These are phyloP conservation scores for Hippocampus zosterae DNA, from an alignment of 2,113 vertebrate genomes.

Conservation along the genomic window DNA sequence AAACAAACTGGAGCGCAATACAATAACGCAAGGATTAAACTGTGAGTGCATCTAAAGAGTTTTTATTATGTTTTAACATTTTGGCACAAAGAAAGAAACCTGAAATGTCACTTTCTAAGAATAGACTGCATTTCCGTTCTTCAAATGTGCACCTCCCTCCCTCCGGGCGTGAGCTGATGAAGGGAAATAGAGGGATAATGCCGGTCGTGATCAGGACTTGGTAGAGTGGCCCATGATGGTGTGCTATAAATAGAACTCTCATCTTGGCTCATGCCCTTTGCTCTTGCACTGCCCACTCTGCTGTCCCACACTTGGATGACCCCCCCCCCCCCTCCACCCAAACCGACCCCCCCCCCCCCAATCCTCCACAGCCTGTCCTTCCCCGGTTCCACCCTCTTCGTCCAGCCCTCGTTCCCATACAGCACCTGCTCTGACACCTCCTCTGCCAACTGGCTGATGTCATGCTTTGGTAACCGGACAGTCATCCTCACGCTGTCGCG, in stretches of 20 bases:
- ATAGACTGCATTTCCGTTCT: slow-evolving; percentile 45
- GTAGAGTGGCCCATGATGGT: slow-evolving; percentile 60
- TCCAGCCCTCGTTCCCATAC: slow-evolving; percentile 55
- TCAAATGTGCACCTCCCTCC: slow-evolving; percentile 45
- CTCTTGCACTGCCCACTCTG: slow-evolving; percentile 60
- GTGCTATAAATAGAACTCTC: slow-evolving; percentile 68
- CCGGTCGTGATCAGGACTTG: slow-evolving; percentile 52
- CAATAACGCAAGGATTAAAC: background rate
- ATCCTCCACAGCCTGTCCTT: slow-evolving; percentile 61
- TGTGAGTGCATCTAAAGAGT: background rate
- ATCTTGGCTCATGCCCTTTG: slow-evolving; percentile 60
- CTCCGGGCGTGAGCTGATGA: slow-evolving; percentile 48
- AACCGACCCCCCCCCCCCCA: slow-evolving; percentile 5
- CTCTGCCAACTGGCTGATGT: slow-evolving; percentile 71
- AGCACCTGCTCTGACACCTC: slow-evolving; percentile 72
- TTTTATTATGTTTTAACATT: slow-evolving; percentile 6
- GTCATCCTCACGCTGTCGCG: slow-evolving; percentile 55
- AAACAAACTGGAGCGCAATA: background rate
- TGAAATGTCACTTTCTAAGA: slow-evolving; percentile 22
- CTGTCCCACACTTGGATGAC: slow-evolving; percentile 60
- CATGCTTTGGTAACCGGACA: slow-evolving; percentile 58
- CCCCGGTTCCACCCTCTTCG: slow-evolving; percentile 58
- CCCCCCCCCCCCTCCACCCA: slow-evolving; percentile 22
- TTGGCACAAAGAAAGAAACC: slow-evolving; percentile 10
- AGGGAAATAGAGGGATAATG: slow-evolving; percentile 57